Evolutionary conservation across 2,797 vertebrate genomes (phyloP), one percentile per base, ranked within the genome.

Genomic region (Labeo calbasu): DNA sequence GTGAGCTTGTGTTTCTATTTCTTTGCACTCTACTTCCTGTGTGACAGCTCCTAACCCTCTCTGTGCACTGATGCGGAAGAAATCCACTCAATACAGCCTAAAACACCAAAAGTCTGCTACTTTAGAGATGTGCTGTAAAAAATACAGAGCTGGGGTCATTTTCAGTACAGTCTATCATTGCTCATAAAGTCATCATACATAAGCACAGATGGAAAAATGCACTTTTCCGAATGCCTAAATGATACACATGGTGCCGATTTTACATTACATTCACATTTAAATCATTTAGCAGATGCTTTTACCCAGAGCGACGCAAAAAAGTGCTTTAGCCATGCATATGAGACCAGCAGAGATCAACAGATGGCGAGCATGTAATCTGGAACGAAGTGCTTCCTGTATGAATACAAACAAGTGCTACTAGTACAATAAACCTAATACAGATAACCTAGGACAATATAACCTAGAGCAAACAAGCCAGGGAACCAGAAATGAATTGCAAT

Each of bases 401-500:
- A 70, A 81, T 70, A 57, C 79, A 69, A 81, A 81, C 66, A 70
- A 81, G 65, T 81, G 79, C 79, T 70, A 81, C 79, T 40, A 81
- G 66, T 57, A 81, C 79, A 68, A 69, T 80, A 68, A 68, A 80
- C 48, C 48, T 25, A 79, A 68, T 68, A 28, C 61, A 51, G 66
- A 81, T 70, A 81, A 70, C 51, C 65, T 25, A 68, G 77, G 46
- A 36, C 36, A 70, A 70, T 81, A 55, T 55, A 81, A 55, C 32
- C 32, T 36, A 57, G 32, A 23, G 79, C 79, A 81, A 81, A 81
- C 66, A 81, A 43, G 50, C 32, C 65, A 53, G 15, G 50, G 14
- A 21, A 68, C 28, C 51, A 57, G 32, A 11, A 69, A 69, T 40
- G 9, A 80, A 80, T 53, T 70, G 78, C 50, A 80, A 70, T 80